Conservation (phyloP, 2,797 vertebrate species). For the Catamblyrhynchus diadema region DNA sequence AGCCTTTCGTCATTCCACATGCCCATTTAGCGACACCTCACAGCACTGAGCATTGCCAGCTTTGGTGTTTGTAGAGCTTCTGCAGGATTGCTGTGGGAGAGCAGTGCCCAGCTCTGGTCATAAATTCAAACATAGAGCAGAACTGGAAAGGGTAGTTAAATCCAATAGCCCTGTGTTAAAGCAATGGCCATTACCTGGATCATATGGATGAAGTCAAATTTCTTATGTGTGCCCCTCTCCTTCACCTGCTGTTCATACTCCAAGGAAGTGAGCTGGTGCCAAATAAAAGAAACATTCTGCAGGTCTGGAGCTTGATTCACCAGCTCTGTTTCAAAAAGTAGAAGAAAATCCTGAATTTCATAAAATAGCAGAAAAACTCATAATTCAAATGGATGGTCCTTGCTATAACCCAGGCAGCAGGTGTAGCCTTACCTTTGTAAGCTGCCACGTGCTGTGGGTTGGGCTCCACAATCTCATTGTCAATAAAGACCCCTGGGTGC, state of each 20-base stretch:
- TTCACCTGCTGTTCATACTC: conserved; percentile 81
- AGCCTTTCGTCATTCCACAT: background rate
- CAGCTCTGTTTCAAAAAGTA: conserved; percentile 25
- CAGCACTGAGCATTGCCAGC: background rate
- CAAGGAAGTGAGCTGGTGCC: conserved; percentile 81
- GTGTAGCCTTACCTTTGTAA: conserved; percentile 52
- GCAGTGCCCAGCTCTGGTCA: background rate
- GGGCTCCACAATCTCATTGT: conserved; percentile 57
- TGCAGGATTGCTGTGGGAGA: background rate
- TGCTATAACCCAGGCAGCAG: background rate
- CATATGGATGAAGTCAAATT: conserved; percentile 89
- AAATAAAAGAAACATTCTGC: conserved; percentile 79
- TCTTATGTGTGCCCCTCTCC: conserved; percentile 72
- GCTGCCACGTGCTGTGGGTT: conserved; percentile 56
- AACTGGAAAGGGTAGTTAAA: background rate
- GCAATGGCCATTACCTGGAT: conserved; percentile 78
- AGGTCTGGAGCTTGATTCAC: conserved; percentile 76
- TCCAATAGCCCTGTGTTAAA: background rate
- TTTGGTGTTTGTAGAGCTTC: background rate
- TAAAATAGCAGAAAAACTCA: background rate
- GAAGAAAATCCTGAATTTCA: background rate
- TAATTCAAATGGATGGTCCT: accelerated
- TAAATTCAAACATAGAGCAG: background rate
- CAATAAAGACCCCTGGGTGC: conserved; percentile 35
- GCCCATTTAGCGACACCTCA: background rate